Percentiles rank a stretch among this genome's conserved stretches.
These are phyloP conservation scores for Chironomus tepperi DNA, from an alignment of 1,140 invertebrate species.

Conservation along the genomic window DNA sequence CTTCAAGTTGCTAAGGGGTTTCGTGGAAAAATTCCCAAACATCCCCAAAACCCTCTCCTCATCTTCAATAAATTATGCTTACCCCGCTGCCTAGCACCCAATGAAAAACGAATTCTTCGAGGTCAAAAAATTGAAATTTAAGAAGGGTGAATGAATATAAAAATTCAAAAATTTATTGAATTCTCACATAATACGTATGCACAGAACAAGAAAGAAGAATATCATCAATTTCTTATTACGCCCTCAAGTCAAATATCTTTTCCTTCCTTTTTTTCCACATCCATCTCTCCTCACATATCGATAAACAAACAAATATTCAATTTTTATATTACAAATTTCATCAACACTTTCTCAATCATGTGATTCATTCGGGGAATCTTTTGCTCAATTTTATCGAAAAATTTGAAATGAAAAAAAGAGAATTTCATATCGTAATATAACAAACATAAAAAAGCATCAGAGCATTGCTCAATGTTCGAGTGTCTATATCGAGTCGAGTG, in stretches of 20 bases:
- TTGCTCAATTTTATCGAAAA: neutral
- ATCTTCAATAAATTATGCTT: too few species aligned
- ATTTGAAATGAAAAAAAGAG: neutral
- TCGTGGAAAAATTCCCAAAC: too few species aligned
- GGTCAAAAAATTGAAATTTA: neutral
- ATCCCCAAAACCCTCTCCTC: too few species aligned
- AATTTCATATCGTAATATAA: neutral
- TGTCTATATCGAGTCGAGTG: too few species aligned
- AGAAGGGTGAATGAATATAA: neutral
- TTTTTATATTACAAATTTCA: slow-evolving; percentile 13
- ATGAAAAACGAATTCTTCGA: neutral
- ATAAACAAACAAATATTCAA: slow-evolving; percentile 15
- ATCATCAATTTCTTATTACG: slow-evolving; percentile 9
- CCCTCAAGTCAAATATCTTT: neutral
- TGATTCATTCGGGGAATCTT: too few species aligned
- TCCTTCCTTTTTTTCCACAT: neutral
- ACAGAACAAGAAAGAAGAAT: neutral
- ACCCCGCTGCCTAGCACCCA: too few species aligned
- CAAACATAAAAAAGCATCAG: too few species aligned
- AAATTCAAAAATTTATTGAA: neutral
- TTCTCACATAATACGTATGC: neutral
- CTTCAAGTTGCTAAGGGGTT: too few species aligned
- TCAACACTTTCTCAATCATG: neutral
- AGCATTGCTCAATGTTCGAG: too few species aligned
- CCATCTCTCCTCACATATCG: neutral